Evolutionary conservation across 2,888 invertebrate genomes (phyloP), one percentile per base, ranked within the genome.

Genomic region (Odontothrips loti): DNA sequence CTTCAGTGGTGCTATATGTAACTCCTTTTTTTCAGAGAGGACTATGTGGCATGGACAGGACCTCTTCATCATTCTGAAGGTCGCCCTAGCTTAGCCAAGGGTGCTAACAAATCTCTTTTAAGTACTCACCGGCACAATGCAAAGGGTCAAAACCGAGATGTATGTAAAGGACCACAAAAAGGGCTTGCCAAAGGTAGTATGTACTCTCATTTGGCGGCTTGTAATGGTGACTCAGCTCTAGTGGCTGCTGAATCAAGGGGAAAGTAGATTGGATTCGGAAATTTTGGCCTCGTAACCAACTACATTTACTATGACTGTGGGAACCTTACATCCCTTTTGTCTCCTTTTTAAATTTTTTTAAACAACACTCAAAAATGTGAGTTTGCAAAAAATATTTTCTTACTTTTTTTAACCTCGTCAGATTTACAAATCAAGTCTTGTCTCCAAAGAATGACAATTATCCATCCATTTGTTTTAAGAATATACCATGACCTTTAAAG

Each of bases 11-110:
- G 17, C 15, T n/a, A 12, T 11, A 78, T 8, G 29, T 79, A 47
- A 79, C 4, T n/a, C 27, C 82, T 81, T 82, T 81, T 82, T 85
- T 87, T 81, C 86, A 95, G 95, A 82, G 92, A 92, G 83, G 95
- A 95, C 85, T 96, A 96, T 86, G 90, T 95, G 80, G 92, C 94
- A 8, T 95, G 95, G 95, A 93, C 93, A 84, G 95, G 95, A 0
- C 93, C 95, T 0, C 93, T 95, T 87, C 91, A 92, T 0, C 90
- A 90, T 80, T 87, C 92, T 23, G 87, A 90, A 11, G 87, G 87
- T 0, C 87, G 88, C n/a, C 87, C 88, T 82, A 82, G 87, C 51
- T 79, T 89, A 1, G 89, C 90, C 0, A 88, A 88, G 81, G 93
- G 94, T 1, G 89, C 91, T 1, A 89, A 93, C 83, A 86, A 89